These are phyloP conservation scores for Holothuria glaberrima DNA, from an alignment of 35 echinoderm and acorn worm species.

Conservation along the genomic window DNA sequence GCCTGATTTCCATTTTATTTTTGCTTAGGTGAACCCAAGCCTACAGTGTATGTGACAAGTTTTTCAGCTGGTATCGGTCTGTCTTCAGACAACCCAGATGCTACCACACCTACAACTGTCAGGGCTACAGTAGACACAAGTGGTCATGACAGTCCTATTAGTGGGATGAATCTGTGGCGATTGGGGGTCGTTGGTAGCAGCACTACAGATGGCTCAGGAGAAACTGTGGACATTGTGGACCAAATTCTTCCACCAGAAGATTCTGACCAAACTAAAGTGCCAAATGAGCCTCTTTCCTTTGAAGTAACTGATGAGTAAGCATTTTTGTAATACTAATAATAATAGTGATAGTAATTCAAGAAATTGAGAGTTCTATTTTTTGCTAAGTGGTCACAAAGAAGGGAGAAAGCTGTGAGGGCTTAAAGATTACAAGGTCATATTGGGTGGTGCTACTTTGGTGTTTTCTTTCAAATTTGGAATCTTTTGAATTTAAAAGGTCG, in stretches of 20 bases:
- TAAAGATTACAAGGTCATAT: too few species aligned
- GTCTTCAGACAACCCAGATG: conserved; percentile 20
- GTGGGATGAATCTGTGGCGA: conserved; percentile 27
- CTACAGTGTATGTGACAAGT: not conserved
- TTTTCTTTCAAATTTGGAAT: too few species aligned
- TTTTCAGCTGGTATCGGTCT: not conserved
- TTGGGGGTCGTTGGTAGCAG: conserved; percentile 28
- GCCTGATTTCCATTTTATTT: too few species aligned
- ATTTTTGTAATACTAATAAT: too few species aligned
- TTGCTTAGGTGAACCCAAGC: not conserved
- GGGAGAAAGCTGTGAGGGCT: too few species aligned
- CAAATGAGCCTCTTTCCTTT: not conserved
- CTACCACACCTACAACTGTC: conserved; percentile 29
- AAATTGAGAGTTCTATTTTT: too few species aligned
- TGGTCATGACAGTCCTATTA: not conserved
- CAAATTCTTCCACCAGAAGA: conserved; percentile 10
- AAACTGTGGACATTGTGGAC: not conserved
- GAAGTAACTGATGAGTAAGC: conserved; percentile 12
- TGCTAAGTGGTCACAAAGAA: too few species aligned
- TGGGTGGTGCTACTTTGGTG: too few species aligned
- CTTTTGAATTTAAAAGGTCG: too few species aligned
- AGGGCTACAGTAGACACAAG: not conserved
- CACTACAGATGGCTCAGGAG: not conserved
- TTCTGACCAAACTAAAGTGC: not conserved
- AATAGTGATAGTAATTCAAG: too few species aligned